These are phyloP conservation scores for Melipona quadrifasciata DNA, from an alignment of 1,140 invertebrate species.

Conservation along the genomic window DNA sequence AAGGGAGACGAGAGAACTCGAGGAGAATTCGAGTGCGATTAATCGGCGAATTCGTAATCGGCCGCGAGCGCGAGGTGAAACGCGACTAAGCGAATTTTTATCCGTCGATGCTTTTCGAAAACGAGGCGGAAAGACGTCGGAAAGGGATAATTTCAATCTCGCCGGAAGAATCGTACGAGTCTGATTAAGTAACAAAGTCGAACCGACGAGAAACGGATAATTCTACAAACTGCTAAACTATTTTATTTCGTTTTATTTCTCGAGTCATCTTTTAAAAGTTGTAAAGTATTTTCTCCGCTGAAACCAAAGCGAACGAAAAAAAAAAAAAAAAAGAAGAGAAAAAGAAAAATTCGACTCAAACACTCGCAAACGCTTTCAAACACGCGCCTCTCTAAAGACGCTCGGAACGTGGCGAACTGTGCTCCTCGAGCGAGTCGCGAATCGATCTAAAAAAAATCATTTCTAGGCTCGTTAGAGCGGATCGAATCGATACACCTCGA, in stretches of 20 bases:
- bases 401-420: background rate
- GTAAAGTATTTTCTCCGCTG: too few species aligned
- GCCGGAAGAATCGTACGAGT: background rate
- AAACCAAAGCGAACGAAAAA: too few species aligned
- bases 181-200: too few species aligned
- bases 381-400: too few species aligned
- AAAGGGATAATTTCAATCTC: background rate
- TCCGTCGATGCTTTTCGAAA: background rate
- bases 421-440: background rate
- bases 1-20: background rate
- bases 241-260: too few species aligned
- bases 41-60: slow-evolving; percentile 29
- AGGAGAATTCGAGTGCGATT: slow-evolving; percentile 3
- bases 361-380: too few species aligned
- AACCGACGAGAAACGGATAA: too few species aligned
- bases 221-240: too few species aligned
- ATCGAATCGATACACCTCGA: slow-evolving; percentile 8
- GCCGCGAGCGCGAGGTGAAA: background rate
- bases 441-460: slow-evolving; percentile 15
- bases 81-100: background rate
- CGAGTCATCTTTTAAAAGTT: too few species aligned
- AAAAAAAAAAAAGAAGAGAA: too few species aligned
- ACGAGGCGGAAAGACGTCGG: background rate
- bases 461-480: slow-evolving; percentile 12
- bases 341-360: too few species aligned